Evolutionary conservation across 2,113 vertebrate genomes (phyloP), one percentile per base, ranked within the genome.

Genomic region (Epinephelus moara): DNA sequence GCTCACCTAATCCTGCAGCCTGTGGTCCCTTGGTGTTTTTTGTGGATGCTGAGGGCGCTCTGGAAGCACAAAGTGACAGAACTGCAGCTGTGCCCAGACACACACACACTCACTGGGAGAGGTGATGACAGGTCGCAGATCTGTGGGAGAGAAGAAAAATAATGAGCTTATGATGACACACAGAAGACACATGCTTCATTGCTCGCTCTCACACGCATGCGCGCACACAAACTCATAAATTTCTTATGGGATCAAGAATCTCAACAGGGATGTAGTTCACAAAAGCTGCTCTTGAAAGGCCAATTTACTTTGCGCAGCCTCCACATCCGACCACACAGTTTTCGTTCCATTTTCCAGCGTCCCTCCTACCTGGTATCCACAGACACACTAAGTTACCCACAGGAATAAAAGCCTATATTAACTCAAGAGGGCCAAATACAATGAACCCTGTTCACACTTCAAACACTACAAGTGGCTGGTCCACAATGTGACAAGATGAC

Each of bases 121-220:
- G 89, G 91, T 91, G 92, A 93, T 89, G 92, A 92, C 88, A 90
- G 89, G 93, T 90, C 71, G 27, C 70, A 83, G 92, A 93, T 92
- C 92, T 94, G 90, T 86, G 82, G 85, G 91, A 89, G 86, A 91
- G 85, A 88, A 81, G 81, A 87, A 92, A 93, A 92, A 93, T 93
- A 94, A 93, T 94, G 93, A 95, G 92, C 87, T 91, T 88, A 91
- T 90, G 91, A 92, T 93, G 90, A 91, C 89, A 93, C 81, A 76
- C 81, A 63, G 70, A 91, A 88, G 88, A 92, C 88, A 82, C 86
- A 90, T 50, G 62, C 75, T 83, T 60, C 68, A 59, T 23, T 63
- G 80, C 63, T 53, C 1, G 52, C 57, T 70, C 84, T 57, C 53
- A 23, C 74, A 83, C 56, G 14, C 81, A 71, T 57, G 63, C 33